A percentile compares a stretch with the other conserved stretches of the same genome.
Evolutionary conservation across 2,888 invertebrate species (phyloP).

Genomic region (Himalopsyche japonica): DNA sequence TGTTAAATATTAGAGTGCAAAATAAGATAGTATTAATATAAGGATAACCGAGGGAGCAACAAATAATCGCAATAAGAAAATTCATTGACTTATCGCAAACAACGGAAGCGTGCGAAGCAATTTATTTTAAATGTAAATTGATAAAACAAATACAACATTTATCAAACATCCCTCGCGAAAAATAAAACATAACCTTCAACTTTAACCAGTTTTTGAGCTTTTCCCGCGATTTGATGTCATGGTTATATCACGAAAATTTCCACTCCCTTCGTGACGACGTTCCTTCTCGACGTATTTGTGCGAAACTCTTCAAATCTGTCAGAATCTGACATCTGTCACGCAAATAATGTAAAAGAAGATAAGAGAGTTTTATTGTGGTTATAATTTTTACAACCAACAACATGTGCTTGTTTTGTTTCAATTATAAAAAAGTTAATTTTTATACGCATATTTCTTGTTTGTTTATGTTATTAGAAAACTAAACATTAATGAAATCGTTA

Average conservation of each 20-base stretch:
- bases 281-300: background rate
- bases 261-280: background rate
- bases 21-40: too few relatives aligned
- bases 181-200: background rate
- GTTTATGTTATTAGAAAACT: too few relatives aligned
- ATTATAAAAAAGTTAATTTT: too few relatives aligned
- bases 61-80: too few relatives aligned
- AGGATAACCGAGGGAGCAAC: too few relatives aligned
- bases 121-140: too few relatives aligned
- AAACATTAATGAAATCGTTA: too few relatives aligned
- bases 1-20: too few relatives aligned
- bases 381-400: background rate
- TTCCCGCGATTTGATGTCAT: background rate
- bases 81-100: too few relatives aligned
- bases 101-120: too few relatives aligned
- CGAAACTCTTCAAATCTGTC: background rate
- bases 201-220: background rate
- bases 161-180: background rate
- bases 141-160: background rate
- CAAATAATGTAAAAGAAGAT: background rate
- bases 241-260: background rate
- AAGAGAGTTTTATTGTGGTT: background rate
- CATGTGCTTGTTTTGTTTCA: background rate
- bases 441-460: too few relatives aligned
- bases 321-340: background rate